These are phyloP conservation scores for Ditylenchus dipsaci DNA, from an alignment of 1,140 invertebrate species.

Conservation along the genomic window DNA sequence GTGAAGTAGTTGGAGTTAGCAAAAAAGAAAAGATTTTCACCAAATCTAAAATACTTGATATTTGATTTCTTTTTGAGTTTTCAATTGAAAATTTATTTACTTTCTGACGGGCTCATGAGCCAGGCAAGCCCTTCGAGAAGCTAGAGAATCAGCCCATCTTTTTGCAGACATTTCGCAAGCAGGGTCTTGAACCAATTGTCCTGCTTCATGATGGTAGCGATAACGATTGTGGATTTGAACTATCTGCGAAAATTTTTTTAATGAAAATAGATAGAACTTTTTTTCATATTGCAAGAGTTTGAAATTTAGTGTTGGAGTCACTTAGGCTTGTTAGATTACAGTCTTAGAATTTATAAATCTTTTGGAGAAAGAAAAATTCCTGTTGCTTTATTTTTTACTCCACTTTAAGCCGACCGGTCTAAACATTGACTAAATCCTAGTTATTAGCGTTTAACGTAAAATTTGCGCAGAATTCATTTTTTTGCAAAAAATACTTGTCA, in stretches of 20 bases:
- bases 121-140: constrained; percentile 7
- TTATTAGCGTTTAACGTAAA: too few species aligned
- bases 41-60: constrained; percentile 12
- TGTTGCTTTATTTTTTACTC: too few species aligned
- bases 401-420: too few species aligned
- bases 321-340: too few species aligned
- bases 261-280: too few species aligned
- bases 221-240: constrained; percentile 23
- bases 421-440: too few species aligned
- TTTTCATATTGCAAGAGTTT: too few species aligned
- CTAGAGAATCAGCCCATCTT: constrained; percentile 18
- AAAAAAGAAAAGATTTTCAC: constrained; percentile 28
- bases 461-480: too few species aligned
- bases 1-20: constrained; percentile 12
- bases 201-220: constrained; percentile 13
- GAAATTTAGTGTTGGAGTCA: too few species aligned
- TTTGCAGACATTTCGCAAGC: constrained; percentile 21
- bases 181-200: constrained; percentile 1
- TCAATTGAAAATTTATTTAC: constrained; percentile 9
- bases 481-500: too few species aligned
- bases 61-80: constrained; percentile 15
- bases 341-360: too few species aligned
- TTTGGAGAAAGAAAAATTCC: too few species aligned
- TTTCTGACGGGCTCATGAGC: constrained; percentile 11
- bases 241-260: not conserved